Evolutionary conservation across 2,113 vertebrate species (phyloP).

Genomic region (Panurus biarmicus): DNA sequence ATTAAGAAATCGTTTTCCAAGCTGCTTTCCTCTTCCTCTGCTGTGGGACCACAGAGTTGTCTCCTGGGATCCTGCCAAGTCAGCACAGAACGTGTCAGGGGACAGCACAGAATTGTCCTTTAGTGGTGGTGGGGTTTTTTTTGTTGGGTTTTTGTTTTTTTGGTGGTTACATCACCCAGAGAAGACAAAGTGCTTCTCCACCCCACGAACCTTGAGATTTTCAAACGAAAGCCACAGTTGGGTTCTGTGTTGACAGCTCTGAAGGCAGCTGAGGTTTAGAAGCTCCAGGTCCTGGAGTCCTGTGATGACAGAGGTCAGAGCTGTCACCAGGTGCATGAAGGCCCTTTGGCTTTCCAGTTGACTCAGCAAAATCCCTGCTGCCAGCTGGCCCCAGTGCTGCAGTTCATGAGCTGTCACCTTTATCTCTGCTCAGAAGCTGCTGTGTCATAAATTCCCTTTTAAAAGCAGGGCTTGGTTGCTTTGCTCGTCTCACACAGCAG

Average conservation of each 20-base stretch:
- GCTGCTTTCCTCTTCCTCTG: background rate
- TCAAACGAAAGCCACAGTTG: background rate
- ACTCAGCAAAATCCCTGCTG: background rate
- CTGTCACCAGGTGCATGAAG: background rate
- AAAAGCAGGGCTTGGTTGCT: background rate
- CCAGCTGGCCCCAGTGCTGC: background rate
- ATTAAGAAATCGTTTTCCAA: slow-evolving; percentile 19
- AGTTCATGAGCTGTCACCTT: background rate
- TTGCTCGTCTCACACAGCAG: background rate
- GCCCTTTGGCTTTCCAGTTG: background rate
- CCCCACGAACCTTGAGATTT: background rate
- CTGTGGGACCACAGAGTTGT: background rate
- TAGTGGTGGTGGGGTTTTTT: rapidly evolving
- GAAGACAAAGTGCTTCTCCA: background rate
- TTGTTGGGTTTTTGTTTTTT: background rate
- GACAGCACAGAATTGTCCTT: background rate
- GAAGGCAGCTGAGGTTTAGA: background rate
- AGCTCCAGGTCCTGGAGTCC: background rate
- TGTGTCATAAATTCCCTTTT: background rate
- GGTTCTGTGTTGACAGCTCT: background rate
- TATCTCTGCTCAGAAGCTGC: background rate
- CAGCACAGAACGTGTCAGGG: background rate
- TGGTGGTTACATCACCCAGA: background rate
- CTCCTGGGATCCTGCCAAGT: background rate
- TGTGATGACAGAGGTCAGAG: background rate